phyloP scores from a whole-genome alignment of 1,140 invertebrate genomes.

The Drosophila punjabiensis region DNA sequence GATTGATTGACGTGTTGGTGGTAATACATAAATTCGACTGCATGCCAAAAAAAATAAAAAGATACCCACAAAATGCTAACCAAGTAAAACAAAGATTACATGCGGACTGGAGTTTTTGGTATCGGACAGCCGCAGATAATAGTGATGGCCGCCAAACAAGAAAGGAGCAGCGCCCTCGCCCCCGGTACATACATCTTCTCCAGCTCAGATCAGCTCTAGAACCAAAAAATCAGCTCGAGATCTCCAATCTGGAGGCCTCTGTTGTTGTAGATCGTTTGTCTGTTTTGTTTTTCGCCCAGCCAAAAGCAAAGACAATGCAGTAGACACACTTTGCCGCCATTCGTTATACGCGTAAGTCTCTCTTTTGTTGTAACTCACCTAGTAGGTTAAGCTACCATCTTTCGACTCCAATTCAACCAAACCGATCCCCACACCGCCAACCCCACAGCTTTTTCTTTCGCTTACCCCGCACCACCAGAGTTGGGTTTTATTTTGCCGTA shows the following conservation, averaged over 20 bases:
- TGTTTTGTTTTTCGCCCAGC: slow-evolving; percentile 60
- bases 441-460: slow-evolving; percentile 66
- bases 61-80: slow-evolving; percentile 48
- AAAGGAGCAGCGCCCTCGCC: slow-evolving; percentile 42
- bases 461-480: slow-evolving; percentile 37
- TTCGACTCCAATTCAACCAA: slow-evolving; percentile 18
- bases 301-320: slow-evolving; percentile 64
- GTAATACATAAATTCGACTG: slow-evolving; percentile 63
- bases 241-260: slow-evolving; percentile 50
- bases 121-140: slow-evolving; percentile 60
- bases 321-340: slow-evolving; percentile 81
- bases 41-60: slow-evolving; percentile 49
- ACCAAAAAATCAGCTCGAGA: slow-evolving; percentile 34
- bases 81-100: slow-evolving; percentile 26
- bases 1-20: slow-evolving; percentile 60
- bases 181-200: slow-evolving; percentile 43
- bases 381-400: slow-evolving; percentile 62
- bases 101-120: slow-evolving; percentile 70
- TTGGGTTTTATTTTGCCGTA: slow-evolving; percentile 58
- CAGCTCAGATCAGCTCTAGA: slow-evolving; percentile 60
- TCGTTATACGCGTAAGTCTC: slow-evolving; percentile 81
- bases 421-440: slow-evolving; percentile 21
- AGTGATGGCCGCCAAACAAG: slow-evolving; percentile 33
- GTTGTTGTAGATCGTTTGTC: slow-evolving; percentile 70
- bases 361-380: slow-evolving; percentile 70